Conservation (phyloP, 2,797 vertebrate species). For the Chelon labrosus region DNA sequence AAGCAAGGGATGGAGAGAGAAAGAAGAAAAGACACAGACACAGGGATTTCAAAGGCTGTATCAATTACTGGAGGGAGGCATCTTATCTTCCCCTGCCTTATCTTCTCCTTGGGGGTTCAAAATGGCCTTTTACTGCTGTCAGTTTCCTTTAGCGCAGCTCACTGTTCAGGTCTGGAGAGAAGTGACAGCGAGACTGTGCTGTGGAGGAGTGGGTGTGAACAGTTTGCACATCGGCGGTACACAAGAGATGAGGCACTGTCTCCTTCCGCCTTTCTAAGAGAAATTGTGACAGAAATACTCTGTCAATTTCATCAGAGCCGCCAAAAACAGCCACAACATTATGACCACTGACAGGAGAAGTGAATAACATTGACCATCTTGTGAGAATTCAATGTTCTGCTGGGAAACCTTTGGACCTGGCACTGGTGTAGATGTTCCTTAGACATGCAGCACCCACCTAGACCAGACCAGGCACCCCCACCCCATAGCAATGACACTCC, state of each 20-base stretch:
- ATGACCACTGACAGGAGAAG: no score
- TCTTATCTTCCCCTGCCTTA: slow-evolving; percentile 35
- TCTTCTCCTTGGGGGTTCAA: slow-evolving; percentile 45
- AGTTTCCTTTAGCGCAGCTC: slow-evolving; percentile 48
- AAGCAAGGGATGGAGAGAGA: background rate
- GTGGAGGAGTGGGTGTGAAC: slow-evolving; percentile 37
- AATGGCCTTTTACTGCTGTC: slow-evolving; percentile 64
- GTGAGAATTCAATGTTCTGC: no score
- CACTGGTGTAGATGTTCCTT: no score
- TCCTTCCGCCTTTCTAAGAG: slow-evolving; percentile 24
- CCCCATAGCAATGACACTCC: no score
- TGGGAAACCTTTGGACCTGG: no score
- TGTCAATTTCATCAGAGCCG: background rate
- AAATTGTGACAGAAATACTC: background rate
- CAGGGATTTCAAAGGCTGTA: slow-evolving; percentile 34
- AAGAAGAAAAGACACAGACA: background rate
- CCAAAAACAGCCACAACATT: background rate
- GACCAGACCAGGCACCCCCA: no score
- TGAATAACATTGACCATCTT: no score
- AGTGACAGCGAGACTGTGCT: slow-evolving; percentile 37
- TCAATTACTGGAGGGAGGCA: slow-evolving; percentile 12
- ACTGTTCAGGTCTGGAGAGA: slow-evolving; percentile 35
- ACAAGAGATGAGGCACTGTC: background rate
- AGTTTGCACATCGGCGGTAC: slow-evolving; percentile 16
- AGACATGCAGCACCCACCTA: no score